phyloP scores from a whole-genome alignment of 1,140 invertebrate genomes.

The Frieseomelitta varia region DNA sequence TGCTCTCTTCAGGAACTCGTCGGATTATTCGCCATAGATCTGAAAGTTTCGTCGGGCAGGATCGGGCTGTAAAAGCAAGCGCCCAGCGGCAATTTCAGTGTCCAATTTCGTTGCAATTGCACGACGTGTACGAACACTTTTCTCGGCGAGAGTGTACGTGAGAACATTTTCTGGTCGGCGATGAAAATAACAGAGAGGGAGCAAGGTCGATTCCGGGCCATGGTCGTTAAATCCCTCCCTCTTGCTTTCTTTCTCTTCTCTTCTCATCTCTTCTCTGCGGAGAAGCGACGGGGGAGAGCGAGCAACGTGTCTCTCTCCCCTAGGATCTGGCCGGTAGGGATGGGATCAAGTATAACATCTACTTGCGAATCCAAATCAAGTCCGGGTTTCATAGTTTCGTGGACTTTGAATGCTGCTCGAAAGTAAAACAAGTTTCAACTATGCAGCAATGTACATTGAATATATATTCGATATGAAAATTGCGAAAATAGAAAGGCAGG shows the following conservation, averaged over 20 bases:
- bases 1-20: too few relatives aligned
- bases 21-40: background rate
- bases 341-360: too few relatives aligned
- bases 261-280: background rate
- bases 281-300: slow-evolving; percentile 9
- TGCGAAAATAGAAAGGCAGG: too few relatives aligned
- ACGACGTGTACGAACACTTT: background rate
- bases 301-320: background rate
- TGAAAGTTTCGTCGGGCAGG: background rate
- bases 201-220: slow-evolving; percentile 46
- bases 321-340: background rate
- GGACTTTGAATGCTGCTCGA: too few relatives aligned
- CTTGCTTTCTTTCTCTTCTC: background rate
- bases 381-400: too few relatives aligned
- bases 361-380: too few relatives aligned
- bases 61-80: background rate
- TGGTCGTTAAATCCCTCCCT: slow-evolving; percentile 55
- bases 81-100: background rate
- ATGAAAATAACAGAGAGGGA: slow-evolving; percentile 56
- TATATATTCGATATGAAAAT: too few relatives aligned
- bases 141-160: background rate
- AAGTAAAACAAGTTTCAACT: too few relatives aligned
- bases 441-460: too few relatives aligned
- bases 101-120: slow-evolving; percentile 18
- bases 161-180: slow-evolving; percentile 39